These are phyloP conservation scores for Colletes latitarsis DNA, from an alignment of 1,140 invertebrate species.

Conservation along the genomic window DNA sequence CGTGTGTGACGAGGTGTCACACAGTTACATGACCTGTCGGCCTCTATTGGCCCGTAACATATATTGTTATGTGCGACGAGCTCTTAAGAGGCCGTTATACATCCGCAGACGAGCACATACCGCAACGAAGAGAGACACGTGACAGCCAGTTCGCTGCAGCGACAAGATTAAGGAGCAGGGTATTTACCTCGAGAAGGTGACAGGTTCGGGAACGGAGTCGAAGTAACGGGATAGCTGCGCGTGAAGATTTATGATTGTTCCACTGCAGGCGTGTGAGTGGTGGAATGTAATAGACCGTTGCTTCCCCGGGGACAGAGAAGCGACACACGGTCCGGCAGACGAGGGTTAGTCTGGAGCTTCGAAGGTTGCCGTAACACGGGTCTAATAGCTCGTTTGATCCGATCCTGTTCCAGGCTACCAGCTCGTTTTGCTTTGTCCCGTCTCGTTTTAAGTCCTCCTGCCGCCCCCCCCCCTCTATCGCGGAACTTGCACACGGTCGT, in stretches of 20 bases:
- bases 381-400: conserved; percentile 75
- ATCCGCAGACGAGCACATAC: conserved; percentile 39
- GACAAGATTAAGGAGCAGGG: conserved; percentile 67
- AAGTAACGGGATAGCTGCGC: conserved; percentile 52
- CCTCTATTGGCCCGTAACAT: conserved; percentile 42
- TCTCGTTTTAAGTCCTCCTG: conserved; percentile 46
- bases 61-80: conserved; percentile 25
- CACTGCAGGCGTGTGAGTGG: conserved; percentile 47
- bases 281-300: conserved; percentile 65
- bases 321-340: conserved; percentile 56
- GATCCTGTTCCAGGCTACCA: conserved; percentile 54
- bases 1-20: conserved; percentile 3
- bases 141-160: conserved; percentile 56
- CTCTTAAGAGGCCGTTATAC: conserved; percentile 42
- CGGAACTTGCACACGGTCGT: background rate
- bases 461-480: background rate
- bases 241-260: conserved; percentile 68
- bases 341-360: conserved; percentile 54
- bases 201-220: conserved; percentile 58
- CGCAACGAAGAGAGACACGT: conserved; percentile 50
- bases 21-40: conserved; percentile 20
- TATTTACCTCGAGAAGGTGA: conserved; percentile 67
- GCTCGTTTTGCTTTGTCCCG: conserved; percentile 53
- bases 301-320: conserved; percentile 53
- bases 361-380: conserved; percentile 65